Evolutionary conservation across 2,888 invertebrate genomes (phyloP).

Genomic region (Perdita meconis): DNA sequence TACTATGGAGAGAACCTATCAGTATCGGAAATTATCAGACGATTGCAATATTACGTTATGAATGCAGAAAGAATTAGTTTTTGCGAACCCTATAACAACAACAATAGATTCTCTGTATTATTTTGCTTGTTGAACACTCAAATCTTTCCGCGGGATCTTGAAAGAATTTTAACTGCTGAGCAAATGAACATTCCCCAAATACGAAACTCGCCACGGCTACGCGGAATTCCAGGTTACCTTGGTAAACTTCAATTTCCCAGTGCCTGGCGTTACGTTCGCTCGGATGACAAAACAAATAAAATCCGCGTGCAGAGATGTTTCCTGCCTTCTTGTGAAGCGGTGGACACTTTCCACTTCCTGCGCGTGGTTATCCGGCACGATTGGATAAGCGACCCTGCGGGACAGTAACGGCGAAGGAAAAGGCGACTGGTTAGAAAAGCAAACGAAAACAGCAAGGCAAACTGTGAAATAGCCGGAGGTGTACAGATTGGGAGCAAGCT

Average conservation of each 20-base stretch:
- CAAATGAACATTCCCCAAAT: background rate
- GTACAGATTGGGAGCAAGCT: background rate
- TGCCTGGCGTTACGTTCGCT: constrained; percentile 10
- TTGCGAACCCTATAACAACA: background rate
- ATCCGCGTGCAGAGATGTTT: constrained; percentile 27
- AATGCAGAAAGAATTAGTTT: too few relatives aligned
- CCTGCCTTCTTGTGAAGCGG: constrained; percentile 39
- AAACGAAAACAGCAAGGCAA: constrained; percentile 32
- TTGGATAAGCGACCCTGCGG: constrained; percentile 36
- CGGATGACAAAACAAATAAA: constrained; percentile 37
- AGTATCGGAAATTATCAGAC: too few relatives aligned
- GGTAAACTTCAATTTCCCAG: constrained; percentile 32
- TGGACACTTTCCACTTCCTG: constrained; percentile 10
- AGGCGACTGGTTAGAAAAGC: constrained; percentile 12
- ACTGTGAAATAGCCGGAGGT: background rate
- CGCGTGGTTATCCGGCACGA: constrained; percentile 33
- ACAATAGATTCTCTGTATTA: background rate
- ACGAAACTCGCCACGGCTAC: background rate
- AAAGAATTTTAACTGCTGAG: too few relatives aligned
- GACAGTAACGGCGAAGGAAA: constrained; percentile 28
- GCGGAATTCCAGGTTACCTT: background rate
- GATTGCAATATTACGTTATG: too few relatives aligned
- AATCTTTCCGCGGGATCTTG: background rate
- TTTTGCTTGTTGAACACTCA: background rate
- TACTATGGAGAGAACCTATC: too few relatives aligned